These are phyloP conservation scores for Caenorhabditis panamensis DNA, from an alignment of 2,888 invertebrate species.

Conservation along the genomic window DNA sequence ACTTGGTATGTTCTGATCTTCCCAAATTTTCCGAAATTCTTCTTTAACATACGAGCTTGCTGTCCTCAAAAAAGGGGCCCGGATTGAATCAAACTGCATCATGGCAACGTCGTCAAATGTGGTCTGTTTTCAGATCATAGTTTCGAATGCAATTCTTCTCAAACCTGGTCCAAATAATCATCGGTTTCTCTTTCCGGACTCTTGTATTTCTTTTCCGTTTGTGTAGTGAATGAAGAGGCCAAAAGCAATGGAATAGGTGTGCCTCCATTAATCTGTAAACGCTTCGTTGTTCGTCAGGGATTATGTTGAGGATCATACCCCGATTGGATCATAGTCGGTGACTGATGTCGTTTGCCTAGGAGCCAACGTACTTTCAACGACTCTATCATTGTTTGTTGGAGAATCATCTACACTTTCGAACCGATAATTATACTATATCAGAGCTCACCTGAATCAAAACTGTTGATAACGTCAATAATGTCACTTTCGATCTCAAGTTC, in stretches of 20 bases:
- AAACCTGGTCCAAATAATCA: conserved; percentile 60
- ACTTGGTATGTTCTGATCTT: conserved; percentile 77
- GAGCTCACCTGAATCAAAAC: conserved; percentile 68
- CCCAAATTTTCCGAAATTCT: conserved; percentile 75
- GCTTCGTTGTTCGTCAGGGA: background rate
- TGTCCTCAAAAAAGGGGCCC: conserved; percentile 74
- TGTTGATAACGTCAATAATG: conserved; percentile 75
- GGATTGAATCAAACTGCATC: conserved; percentile 69
- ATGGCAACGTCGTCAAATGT: conserved; percentile 70
- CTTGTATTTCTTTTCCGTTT: conserved; percentile 13
- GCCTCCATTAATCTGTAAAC: conserved; percentile 46
- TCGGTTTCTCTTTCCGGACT: conserved; percentile 11
- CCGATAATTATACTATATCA: background rate
- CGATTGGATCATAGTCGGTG: conserved; percentile 47
- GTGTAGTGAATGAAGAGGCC: conserved; percentile 15
- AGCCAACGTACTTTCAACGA: conserved; percentile 2
- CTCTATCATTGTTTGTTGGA: conserved; percentile 31
- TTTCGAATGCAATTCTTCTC: background rate
- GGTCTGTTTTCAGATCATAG: conserved; percentile 39
- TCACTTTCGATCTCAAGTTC: conserved; percentile 76
- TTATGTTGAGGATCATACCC: no score
- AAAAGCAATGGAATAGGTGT: conserved; percentile 55
- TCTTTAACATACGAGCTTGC: conserved; percentile 69
- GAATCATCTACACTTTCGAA: conserved; percentile 17
- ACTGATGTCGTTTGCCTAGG: background rate